A percentile compares a stretch with the other conserved stretches of the same genome.
Conservation (phyloP, 2,888 invertebrate species). For the Drosophila borealis region DNA sequence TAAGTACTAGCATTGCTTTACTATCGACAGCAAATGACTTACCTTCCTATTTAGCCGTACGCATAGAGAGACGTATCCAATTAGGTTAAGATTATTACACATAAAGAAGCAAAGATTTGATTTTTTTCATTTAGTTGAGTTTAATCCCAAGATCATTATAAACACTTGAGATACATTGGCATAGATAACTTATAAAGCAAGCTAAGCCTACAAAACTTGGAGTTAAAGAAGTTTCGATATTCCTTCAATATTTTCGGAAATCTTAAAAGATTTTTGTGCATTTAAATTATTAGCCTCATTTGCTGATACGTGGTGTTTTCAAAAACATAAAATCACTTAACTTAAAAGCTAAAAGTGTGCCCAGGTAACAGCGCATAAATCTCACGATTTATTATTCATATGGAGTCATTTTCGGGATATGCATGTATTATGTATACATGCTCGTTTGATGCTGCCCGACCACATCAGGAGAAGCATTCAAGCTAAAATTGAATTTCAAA, state of each 20-base stretch:
- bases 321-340: conserved; percentile 76
- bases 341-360: conserved; percentile 65
- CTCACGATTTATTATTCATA: conserved; percentile 79
- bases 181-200: too few relatives aligned
- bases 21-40: conserved; percentile 10
- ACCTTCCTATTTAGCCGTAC: not conserved
- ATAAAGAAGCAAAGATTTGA: not conserved
- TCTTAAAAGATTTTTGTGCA: not conserved
- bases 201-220: too few relatives aligned
- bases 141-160: too few relatives aligned
- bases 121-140: not conserved
- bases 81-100: not conserved
- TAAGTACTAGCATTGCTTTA: conserved; percentile 4
- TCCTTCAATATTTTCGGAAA: not conserved
- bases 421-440: conserved; percentile 14
- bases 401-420: conserved; percentile 61
- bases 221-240: not conserved
- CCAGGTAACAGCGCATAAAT: conserved; percentile 65
- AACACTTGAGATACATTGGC: too few relatives aligned
- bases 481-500: conserved; percentile 55
- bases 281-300: conserved; percentile 21
- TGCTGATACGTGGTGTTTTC: conserved; percentile 28
- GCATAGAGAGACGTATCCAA: too few relatives aligned
- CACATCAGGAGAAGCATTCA: conserved; percentile 19
- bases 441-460: conserved; percentile 24